Evolutionary conservation across 2,888 invertebrate species (phyloP).

Genomic region (Maniola hyperantus): DNA sequence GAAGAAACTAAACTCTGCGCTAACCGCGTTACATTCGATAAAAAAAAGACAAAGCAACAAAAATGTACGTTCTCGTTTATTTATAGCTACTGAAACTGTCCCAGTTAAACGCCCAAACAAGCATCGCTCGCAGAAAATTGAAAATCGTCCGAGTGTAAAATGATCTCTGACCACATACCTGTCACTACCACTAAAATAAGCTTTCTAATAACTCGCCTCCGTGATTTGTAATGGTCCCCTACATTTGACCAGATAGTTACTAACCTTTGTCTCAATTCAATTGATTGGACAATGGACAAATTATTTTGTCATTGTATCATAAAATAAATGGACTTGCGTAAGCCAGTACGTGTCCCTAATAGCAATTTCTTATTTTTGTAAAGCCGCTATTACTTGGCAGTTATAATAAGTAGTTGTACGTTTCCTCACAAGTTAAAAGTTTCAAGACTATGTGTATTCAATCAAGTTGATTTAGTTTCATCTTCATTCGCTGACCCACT

Average conservation of each 20-base stretch:
- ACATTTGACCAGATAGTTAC: slow-evolving; percentile 51
- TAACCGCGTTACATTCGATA: background rate
- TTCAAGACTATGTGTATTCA: no score
- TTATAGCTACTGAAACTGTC: background rate
- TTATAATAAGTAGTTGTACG: no score
- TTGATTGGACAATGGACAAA: slow-evolving; percentile 34
- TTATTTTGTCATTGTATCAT: background rate
- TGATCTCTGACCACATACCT: slow-evolving; percentile 72
- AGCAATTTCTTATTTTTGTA: background rate
- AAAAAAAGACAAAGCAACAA: slow-evolving; percentile 2
- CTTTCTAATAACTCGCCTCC: slow-evolving; percentile 53
- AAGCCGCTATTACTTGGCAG: background rate
- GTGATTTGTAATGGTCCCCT: slow-evolving; percentile 54
- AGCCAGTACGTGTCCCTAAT: background rate
- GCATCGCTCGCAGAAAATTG: slow-evolving; percentile 71
- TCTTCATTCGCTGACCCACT: no score
- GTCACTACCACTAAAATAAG: slow-evolving; percentile 51
- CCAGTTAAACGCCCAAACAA: slow-evolving; percentile 50
- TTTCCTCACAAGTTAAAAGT: no score
- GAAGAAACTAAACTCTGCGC: no score
- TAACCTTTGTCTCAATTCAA: slow-evolving; percentile 44
- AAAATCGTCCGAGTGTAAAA: slow-evolving; percentile 79
- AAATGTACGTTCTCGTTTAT: background rate
- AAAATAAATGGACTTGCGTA: background rate
- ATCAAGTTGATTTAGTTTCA: no score